A percentile compares a stretch with the other conserved stretches of the same genome.
phyloP scores from a whole-genome alignment of 2,797 vertebrate species.

The Megaceryle alcyon region DNA sequence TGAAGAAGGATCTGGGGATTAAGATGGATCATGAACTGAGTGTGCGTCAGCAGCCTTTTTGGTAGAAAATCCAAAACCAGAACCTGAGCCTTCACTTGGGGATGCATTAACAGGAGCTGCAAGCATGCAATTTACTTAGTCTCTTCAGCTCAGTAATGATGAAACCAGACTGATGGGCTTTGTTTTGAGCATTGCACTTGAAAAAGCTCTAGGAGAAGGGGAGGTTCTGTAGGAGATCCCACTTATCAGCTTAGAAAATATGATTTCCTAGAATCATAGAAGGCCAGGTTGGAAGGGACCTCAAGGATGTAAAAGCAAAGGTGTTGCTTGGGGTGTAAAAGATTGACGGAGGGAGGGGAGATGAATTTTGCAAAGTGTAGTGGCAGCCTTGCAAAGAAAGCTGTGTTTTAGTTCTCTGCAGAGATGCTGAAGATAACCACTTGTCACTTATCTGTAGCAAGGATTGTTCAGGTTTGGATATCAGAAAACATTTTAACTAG shows the following conservation, averaged over 20 bases:
- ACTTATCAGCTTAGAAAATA: neutral
- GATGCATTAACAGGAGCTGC: conserved; percentile 21
- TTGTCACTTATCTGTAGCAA: neutral
- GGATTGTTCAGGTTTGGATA: neutral
- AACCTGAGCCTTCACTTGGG: neutral
- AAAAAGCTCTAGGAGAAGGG: neutral
- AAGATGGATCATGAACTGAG: neutral
- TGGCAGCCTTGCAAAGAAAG: neutral
- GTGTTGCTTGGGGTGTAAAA: neutral
- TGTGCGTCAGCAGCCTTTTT: neutral
- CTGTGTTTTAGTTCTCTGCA: neutral
- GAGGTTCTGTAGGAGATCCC: neutral
- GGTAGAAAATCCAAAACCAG: neutral
- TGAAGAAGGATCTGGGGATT: neutral
- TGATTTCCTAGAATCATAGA: neutral
- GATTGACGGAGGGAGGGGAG: neutral
- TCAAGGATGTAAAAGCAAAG: neutral
- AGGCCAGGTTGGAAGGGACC: no score
- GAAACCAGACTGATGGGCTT: conserved; percentile 20
- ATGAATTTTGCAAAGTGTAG: neutral
- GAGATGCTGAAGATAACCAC: neutral
- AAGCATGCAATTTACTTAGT: conserved; percentile 37
- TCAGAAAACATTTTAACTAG: neutral
- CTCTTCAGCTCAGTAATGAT: conserved; percentile 4
- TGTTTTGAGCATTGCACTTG: neutral